Percentiles rank a stretch among this genome's conserved stretches.
These are phyloP conservation scores for Sylvia atricapilla DNA, from an alignment of 2,113 vertebrate genomes.

Conservation along the genomic window DNA sequence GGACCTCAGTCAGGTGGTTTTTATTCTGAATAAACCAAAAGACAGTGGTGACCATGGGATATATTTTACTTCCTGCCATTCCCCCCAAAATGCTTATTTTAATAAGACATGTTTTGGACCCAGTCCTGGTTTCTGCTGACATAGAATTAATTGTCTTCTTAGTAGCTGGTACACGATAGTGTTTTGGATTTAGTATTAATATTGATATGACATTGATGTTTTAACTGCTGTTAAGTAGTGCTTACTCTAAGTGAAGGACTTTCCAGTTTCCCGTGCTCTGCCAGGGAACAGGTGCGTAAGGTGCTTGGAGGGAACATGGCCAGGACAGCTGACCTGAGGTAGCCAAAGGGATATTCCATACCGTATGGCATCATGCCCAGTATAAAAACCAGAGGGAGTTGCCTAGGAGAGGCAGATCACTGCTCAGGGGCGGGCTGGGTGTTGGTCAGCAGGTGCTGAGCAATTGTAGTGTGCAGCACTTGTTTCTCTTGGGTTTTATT, in stretches of 20 bases:
- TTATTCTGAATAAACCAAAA: not conserved
- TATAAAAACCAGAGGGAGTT: not conserved
- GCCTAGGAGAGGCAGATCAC: not conserved
- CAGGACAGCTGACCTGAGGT: not conserved
- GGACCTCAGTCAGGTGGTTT: not conserved
- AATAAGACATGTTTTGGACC: not conserved
- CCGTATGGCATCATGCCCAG: not conserved
- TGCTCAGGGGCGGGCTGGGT: fast-evolving
- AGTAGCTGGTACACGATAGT: not conserved
- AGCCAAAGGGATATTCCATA: not conserved
- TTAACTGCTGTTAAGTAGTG: not conserved
- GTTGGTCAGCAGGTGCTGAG: not conserved
- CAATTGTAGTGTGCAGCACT: not conserved
- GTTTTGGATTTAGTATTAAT: not conserved
- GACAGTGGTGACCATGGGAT: not conserved
- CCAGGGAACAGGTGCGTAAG: not conserved
- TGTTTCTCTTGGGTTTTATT: not conserved
- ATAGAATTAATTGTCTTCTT: not conserved
- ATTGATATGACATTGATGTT: not conserved
- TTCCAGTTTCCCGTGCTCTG: not conserved
- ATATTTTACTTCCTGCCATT: not conserved
- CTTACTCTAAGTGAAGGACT: not conserved
- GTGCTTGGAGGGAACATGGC: not conserved
- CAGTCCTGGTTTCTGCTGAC: not conserved
- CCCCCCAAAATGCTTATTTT: not conserved